phyloP scores from a whole-genome alignment of 1,140 invertebrate species.

The Lepidotrigona ventralis region DNA sequence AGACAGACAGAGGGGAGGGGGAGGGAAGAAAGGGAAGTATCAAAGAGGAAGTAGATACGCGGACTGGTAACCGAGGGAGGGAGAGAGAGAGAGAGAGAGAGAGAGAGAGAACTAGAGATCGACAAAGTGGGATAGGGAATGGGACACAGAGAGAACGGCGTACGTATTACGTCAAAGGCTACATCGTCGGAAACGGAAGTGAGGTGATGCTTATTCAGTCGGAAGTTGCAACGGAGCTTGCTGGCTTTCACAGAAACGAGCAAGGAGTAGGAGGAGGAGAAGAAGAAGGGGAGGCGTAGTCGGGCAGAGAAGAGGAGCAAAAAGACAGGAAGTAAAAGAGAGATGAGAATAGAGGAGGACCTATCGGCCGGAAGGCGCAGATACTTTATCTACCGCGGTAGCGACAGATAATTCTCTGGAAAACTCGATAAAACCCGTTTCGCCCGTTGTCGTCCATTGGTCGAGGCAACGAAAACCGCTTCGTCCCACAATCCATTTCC shows the following conservation, averaged over 20 bases:
- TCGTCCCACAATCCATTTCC: slow-evolving; percentile 11
- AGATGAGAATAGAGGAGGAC: slow-evolving; percentile 37
- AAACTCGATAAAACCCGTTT: slow-evolving; percentile 59
- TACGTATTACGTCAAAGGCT: slow-evolving; percentile 76
- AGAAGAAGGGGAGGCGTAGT: slow-evolving; percentile 39
- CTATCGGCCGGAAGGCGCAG: slow-evolving; percentile 70
- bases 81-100: slow-evolving; percentile 5
- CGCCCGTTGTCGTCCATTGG: slow-evolving; percentile 17
- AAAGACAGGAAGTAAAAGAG: slow-evolving; percentile 38
- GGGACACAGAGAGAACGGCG: slow-evolving; percentile 32
- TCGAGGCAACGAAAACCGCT: slow-evolving; percentile 8
- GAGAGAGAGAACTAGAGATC: slow-evolving; percentile 7
- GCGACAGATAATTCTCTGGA: slow-evolving; percentile 64
- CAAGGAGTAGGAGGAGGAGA: slow-evolving; percentile 22
- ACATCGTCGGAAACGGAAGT: slow-evolving; percentile 74
- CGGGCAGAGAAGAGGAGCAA: slow-evolving; percentile 34
- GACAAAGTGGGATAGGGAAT: slow-evolving; percentile 1
- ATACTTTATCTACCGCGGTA: slow-evolving; percentile 64
- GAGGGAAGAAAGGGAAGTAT: slow-evolving; percentile 36
- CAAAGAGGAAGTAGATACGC: slow-evolving; percentile 40
- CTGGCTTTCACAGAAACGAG: slow-evolving; percentile 64
- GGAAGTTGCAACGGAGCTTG: slow-evolving; percentile 74
- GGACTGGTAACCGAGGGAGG: not conserved
- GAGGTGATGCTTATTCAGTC: slow-evolving; percentile 76
- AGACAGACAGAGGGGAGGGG: not conserved